These are phyloP conservation scores for Agriopis leucophaearia DNA, from an alignment of 2,888 invertebrate genomes.

Conservation along the genomic window DNA sequence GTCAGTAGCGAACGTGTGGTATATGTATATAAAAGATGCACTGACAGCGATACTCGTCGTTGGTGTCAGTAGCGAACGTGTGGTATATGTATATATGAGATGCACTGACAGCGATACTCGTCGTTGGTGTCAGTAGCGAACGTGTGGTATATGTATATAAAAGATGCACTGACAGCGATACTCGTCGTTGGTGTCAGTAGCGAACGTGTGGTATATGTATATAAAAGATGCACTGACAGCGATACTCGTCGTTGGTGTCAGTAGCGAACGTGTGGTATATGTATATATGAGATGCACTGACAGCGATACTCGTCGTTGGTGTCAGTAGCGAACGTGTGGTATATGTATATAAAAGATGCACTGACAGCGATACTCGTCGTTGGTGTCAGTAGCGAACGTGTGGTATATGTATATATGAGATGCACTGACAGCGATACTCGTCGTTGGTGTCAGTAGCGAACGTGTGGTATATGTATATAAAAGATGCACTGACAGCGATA, in stretches of 20 bases:
- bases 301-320: slow-evolving; percentile 91
- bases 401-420: too few species aligned
- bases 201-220: slow-evolving; percentile 98
- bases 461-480: too few species aligned
- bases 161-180: too few species aligned
- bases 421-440: too few species aligned
- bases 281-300: too few species aligned
- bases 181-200: slow-evolving; percentile 93
- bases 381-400: slow-evolving; percentile 96
- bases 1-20: slow-evolving; percentile 98
- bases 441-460: slow-evolving; percentile 96
- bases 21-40: too few species aligned
- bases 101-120: too few species aligned
- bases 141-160: slow-evolving; percentile 98
- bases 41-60: slow-evolving; percentile 91
- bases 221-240: too few species aligned
- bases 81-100: too few species aligned
- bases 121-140: slow-evolving; percentile 96
- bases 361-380: slow-evolving; percentile 91
- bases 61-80: slow-evolving; percentile 96
- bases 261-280: slow-evolving; percentile 99
- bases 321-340: slow-evolving; percentile 98
- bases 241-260: slow-evolving; percentile 92
- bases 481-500: too few species aligned
- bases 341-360: too few species aligned